Conservation (phyloP, 2,797 vertebrate genomes). For the Odontamblyopus lacepedii region DNA sequence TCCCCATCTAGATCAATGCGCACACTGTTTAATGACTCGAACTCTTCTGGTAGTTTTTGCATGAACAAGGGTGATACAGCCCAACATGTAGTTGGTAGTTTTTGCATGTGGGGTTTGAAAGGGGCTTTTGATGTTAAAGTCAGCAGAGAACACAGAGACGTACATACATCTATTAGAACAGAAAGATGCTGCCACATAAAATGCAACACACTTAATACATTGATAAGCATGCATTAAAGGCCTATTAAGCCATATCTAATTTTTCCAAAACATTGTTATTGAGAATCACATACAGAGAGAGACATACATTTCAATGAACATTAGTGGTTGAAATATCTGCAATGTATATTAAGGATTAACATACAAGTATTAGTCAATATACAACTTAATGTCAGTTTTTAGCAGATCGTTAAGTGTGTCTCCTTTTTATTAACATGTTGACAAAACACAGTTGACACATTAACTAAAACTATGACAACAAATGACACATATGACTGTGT, state of each 20-base stretch:
- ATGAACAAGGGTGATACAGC: slow-evolving; percentile 65
- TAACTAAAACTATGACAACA: slow-evolving; percentile 68
- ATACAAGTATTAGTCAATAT: background rate
- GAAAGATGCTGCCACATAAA: slow-evolving; percentile 62
- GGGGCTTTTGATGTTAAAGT: slow-evolving; percentile 71
- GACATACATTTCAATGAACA: slow-evolving; percentile 17
- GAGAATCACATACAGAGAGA: slow-evolving; percentile 32
- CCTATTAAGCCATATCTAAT: slow-evolving; percentile 41
- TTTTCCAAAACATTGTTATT: slow-evolving; percentile 17
- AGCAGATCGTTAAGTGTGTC: slow-evolving; percentile 13
- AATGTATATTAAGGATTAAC: background rate
- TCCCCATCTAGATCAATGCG: slow-evolving; percentile 72
- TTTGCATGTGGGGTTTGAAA: slow-evolving; percentile 79
- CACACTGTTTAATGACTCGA: slow-evolving; percentile 43
- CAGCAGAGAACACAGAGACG: slow-evolving; percentile 71
- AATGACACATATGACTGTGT: slow-evolving; percentile 54
- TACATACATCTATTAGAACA: slow-evolving; percentile 58
- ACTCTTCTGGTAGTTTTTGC: slow-evolving; percentile 79
- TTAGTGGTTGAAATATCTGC: slow-evolving; percentile 7
- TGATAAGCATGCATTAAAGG: slow-evolving; percentile 72
- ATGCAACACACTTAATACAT: slow-evolving; percentile 67
- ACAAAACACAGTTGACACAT: slow-evolving; percentile 63
- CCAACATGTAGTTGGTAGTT: slow-evolving; percentile 58
- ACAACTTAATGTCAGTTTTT: background rate
- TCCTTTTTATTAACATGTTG: slow-evolving; percentile 21